Evolutionary conservation across 2,888 invertebrate species (phyloP), one percentile per base, ranked within the genome.

Genomic region (Mallateleia sp.): DNA sequence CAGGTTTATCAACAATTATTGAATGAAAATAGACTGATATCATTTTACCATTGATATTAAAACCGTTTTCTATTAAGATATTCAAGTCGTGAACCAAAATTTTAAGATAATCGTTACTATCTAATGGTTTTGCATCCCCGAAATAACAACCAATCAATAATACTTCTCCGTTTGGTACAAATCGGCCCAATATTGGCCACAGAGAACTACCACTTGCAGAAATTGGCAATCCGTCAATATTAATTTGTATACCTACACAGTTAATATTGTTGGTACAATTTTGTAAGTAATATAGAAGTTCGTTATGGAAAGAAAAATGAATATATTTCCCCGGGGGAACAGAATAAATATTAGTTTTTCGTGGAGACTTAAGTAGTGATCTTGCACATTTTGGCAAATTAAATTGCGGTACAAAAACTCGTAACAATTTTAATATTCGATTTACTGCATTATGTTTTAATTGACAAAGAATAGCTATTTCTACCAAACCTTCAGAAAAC

Each of bases 121-220:
- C 25, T 7, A 2, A 38, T 38, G 38, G 9, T 38, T 11, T 11
- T 11, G 9, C 2, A 2, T 45, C 8, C 18, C 79, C 79, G 34
- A 34, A 79, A 28, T 24, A 79, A n/a, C 60, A 79, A 1, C 79
- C 79, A 11, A 69, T 24, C 2, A 72, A 1, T 25, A 71, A 71
- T 2, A 71, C 71, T 20, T 24, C 15, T 45, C 28, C 58, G 1
- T 45, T 2, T 5, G 71, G 42, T n/a, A 56, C 14, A 22, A 71
- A 8, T 20, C 56, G 56, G 5, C 45, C 56, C 9, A 71, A 0
- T 4, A 71, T 71, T 56, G 71, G 71, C 71, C 71, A 71, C 18
- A 71, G 58, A 24, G 28, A 28, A 24, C 20, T 28, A 20, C 66
- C 66, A 24, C 18, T 28, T 20, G 18, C 50, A 66, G 28, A 28